These are phyloP conservation scores for Drosophila buzzatii DNA, from an alignment of 2,888 invertebrate genomes.

Conservation along the genomic window DNA sequence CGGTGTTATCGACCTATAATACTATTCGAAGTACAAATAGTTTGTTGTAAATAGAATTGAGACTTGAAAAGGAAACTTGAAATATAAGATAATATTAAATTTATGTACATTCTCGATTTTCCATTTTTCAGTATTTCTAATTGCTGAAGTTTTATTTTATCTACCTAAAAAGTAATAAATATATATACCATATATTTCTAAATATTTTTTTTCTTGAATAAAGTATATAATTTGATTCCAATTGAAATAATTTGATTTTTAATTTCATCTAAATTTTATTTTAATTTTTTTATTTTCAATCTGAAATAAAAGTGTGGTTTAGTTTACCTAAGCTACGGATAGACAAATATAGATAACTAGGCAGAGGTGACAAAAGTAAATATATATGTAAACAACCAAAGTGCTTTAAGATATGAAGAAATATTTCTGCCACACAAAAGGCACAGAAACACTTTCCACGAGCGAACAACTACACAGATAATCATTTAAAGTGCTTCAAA, in stretches of 20 bases:
- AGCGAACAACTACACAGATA: background rate
- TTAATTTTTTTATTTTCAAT: background rate
- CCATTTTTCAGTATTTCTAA: too few species aligned
- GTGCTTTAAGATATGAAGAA: conserved; percentile 10
- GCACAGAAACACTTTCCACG: background rate
- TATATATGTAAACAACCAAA: conserved; percentile 1
- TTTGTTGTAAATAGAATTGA: too few species aligned
- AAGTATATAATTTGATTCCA: background rate
- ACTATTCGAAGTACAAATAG: too few species aligned
- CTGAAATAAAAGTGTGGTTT: background rate
- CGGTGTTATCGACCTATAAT: too few species aligned
- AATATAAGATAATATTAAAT: too few species aligned
- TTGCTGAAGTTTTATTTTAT: too few species aligned
- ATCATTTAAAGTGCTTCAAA: conserved; percentile 5
- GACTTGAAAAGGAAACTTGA: too few species aligned
- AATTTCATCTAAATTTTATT: background rate
- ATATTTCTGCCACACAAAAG: background rate
- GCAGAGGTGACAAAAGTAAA: background rate
- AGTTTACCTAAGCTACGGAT: background rate
- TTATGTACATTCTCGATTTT: too few species aligned
- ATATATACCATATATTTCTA: background rate
- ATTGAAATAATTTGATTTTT: background rate
- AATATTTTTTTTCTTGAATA: background rate
- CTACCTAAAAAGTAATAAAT: too few species aligned
- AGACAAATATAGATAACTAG: background rate